phyloP scores from a whole-genome alignment of 1,140 invertebrate genomes.

The Hyposmocoma kahamanoa region DNA sequence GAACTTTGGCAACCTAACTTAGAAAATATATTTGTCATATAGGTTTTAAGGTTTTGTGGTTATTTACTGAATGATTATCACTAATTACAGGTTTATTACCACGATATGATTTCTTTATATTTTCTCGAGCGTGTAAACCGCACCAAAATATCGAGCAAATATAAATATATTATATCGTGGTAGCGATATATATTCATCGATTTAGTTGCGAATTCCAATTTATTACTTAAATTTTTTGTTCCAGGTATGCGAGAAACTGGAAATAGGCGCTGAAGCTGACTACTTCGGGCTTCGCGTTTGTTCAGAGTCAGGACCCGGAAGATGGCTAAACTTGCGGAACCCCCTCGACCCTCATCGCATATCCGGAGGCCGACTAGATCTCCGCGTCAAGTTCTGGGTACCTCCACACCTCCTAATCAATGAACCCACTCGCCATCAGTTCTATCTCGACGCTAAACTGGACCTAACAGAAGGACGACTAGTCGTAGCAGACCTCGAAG shows the following conservation, averaged over 20 bases:
- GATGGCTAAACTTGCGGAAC: slow-evolving; percentile 91
- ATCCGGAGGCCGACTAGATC: slow-evolving; percentile 77
- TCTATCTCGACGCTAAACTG: slow-evolving; percentile 86
- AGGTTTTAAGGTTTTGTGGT: too few relatives aligned
- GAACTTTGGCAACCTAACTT: too few relatives aligned
- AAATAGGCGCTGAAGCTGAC: slow-evolving; percentile 88
- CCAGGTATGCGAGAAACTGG: slow-evolving; percentile 87
- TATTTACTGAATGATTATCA: too few relatives aligned
- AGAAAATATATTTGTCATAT: too few relatives aligned
- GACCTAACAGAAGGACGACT: slow-evolving; percentile 83
- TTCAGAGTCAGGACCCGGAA: slow-evolving; percentile 80
- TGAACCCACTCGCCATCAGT: slow-evolving; percentile 87
- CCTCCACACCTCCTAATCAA: slow-evolving; percentile 89
- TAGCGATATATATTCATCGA: too few relatives aligned
- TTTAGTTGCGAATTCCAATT: too few relatives aligned
- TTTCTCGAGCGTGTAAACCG: too few relatives aligned
- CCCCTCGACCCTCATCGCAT: slow-evolving; percentile 81
- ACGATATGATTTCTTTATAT: too few relatives aligned
- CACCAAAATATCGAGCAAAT: too few relatives aligned
- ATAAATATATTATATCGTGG: too few relatives aligned
- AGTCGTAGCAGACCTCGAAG: slow-evolving; percentile 78
- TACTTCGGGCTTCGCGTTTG: slow-evolving; percentile 87
- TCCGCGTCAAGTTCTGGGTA: slow-evolving; percentile 91
- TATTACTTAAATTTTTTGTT: too few relatives aligned
- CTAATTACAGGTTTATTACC: too few relatives aligned